phyloP scores from a whole-genome alignment of 2,113 vertebrate genomes.

The Anhinga rufa region DNA sequence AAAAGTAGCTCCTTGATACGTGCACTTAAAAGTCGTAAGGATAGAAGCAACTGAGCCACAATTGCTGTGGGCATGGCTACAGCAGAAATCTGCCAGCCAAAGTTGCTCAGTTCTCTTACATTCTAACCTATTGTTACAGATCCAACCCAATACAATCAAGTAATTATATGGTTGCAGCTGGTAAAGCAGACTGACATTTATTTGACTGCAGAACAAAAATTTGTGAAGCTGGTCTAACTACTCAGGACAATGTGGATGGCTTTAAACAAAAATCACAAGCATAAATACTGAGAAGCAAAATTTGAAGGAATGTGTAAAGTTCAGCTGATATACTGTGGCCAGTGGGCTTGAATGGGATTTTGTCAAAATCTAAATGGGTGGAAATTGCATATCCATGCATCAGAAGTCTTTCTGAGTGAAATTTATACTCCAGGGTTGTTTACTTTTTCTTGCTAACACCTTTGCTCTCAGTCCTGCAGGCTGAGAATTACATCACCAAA shows the following conservation, averaged over 20 bases:
- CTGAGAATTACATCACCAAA: not conserved
- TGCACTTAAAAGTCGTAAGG: not conserved
- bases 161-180: constrained; percentile 21
- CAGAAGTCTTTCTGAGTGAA: not conserved
- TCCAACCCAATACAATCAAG: not conserved
- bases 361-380: not conserved
- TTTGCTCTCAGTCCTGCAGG: not conserved
- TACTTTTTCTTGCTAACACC: not conserved
- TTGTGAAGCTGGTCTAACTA: not conserved
- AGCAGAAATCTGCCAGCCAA: not conserved
- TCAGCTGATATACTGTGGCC: not conserved
- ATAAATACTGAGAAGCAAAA: not conserved
- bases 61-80: not conserved
- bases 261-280: not conserved
- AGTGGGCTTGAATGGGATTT: not conserved
- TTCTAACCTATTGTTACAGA: not conserved
- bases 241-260: not conserved
- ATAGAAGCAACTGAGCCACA: not conserved
- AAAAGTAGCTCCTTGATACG: not conserved
- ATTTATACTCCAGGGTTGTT: not conserved
- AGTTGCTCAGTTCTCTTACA: not conserved
- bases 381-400: not conserved
- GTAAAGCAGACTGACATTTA: constrained; percentile 9
- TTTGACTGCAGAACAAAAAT: not conserved
- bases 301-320: not conserved